These are phyloP conservation scores for Pachycephala philippinensis DNA, from an alignment of 2,113 vertebrate species.

Conservation along the genomic window DNA sequence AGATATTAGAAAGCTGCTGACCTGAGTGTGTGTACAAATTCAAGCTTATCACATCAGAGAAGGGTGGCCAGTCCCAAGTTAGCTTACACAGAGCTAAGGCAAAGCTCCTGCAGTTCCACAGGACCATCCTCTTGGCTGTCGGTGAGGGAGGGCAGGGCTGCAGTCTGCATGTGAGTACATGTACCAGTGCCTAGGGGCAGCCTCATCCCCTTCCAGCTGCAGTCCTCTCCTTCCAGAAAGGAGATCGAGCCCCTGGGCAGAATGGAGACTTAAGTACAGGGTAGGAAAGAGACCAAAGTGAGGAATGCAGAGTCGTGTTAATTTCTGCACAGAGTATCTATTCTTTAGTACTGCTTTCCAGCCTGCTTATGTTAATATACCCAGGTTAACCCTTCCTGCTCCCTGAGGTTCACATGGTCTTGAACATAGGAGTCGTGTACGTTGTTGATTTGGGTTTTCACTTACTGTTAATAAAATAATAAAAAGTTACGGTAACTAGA, in stretches of 20 bases:
- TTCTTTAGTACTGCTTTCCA: background rate
- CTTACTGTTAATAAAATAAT: background rate
- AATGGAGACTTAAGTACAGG: background rate
- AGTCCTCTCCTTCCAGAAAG: background rate
- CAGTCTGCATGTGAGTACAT: fast-evolving
- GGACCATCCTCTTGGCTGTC: fast-evolving
- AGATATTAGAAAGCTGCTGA: background rate
- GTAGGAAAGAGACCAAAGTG: background rate
- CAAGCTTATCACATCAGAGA: background rate
- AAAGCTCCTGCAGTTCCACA: background rate
- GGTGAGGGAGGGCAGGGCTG: background rate
- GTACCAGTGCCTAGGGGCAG: background rate
- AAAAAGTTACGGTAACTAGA: background rate
- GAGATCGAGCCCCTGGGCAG: background rate
- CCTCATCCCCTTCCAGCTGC: background rate
- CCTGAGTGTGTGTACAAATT: background rate
- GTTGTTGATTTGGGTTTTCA: background rate
- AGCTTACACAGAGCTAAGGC: background rate
- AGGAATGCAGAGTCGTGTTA: background rate
- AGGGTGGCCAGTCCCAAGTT: background rate
- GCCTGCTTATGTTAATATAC: background rate
- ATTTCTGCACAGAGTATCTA: background rate
- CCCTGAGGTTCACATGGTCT: background rate
- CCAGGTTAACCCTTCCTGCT: background rate
- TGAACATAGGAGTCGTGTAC: background rate